Evolutionary conservation across 2,888 invertebrate species (phyloP), one percentile per base, ranked within the genome.

Genomic region (Parnassius mnemosyne): DNA sequence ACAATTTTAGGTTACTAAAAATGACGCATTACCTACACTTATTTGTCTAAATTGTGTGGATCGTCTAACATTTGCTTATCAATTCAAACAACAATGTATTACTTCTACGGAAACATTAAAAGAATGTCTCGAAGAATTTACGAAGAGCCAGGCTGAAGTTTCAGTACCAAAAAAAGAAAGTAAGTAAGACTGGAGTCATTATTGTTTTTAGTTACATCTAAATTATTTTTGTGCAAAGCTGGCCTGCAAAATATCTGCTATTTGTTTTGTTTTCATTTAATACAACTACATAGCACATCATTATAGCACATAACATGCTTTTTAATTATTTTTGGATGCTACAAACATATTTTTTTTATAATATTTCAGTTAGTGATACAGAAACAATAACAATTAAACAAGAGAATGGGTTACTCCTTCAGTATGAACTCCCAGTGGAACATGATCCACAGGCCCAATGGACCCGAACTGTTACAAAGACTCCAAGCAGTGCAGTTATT

Each of bases 371-470:
- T 11, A 76, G 74, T 56, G 90, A 89, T 65, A 89, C 89, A 20
- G 92, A 92, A 71, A 88, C 87, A 1, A 90, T 92, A 10, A 90
- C 91, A n/a, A 91, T 92, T 74, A 92, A 92, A 66, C 92, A 92
- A 74, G 92, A 92, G 68, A 92, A 92, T 79, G 92, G 92, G 0
- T 71, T 89, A 12, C 79, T 91, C 1, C 77, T 92, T 1, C 92
- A 91, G 69, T 92, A 92, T 75, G 92, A 92, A 69, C 69, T 92
- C 64, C 92, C 92, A 0, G 85, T 92, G 47, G 92, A 92, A 64
- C 89, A 92, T 72, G 90, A 92, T 34, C 84, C 87, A 0, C 78
- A 80, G 10, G 75, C 82, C 0, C 79, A 83, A 49, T 92, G 92
- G 92, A 84, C 88, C 0, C 72, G 86, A 57, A 81, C 84, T 0